Percentiles rank a stretch among this genome's conserved stretches.
phyloP scores from a whole-genome alignment of 2,113 vertebrate genomes.

The Tachycineta bicolor region DNA sequence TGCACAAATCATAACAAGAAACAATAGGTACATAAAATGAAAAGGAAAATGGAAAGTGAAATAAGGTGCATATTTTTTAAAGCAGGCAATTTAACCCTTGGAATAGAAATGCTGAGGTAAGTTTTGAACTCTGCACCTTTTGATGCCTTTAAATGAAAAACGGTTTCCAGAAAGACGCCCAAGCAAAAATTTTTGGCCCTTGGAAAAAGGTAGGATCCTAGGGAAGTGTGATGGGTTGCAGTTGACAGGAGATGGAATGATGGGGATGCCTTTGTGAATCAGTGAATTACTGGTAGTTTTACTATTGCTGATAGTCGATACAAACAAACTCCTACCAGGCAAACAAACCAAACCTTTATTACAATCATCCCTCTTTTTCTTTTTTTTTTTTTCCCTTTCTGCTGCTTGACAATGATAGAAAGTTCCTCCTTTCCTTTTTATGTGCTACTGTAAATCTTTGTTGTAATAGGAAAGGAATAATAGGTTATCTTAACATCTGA shows the following conservation, averaged over 20 bases:
- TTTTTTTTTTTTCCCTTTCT: rapidly evolving
- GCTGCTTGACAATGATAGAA: not conserved
- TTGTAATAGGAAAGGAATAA: not conserved
- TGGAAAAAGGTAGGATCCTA: not conserved
- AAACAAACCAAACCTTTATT: not conserved
- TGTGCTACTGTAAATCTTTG: not conserved
- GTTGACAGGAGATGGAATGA: not conserved
- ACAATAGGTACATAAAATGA: not conserved
- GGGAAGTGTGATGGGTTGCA: not conserved
- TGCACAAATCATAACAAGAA: not conserved
- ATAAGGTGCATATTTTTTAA: not conserved
- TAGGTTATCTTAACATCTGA: not conserved
- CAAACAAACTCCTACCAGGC: not conserved
- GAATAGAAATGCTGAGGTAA: not conserved
- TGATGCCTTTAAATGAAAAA: not conserved
- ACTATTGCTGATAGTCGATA: not conserved
- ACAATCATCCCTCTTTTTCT: not conserved
- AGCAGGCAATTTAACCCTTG: not conserved
- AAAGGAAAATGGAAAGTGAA: not conserved
- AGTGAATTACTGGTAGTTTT: not conserved
- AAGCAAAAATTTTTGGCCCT: not conserved
- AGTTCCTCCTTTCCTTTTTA: not conserved
- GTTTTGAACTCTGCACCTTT: not conserved
- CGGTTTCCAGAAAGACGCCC: not conserved
- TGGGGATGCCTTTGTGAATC: not conserved